phyloP scores from a whole-genome alignment of 2,888 invertebrate species.

The Antheraea yamamai region DNA sequence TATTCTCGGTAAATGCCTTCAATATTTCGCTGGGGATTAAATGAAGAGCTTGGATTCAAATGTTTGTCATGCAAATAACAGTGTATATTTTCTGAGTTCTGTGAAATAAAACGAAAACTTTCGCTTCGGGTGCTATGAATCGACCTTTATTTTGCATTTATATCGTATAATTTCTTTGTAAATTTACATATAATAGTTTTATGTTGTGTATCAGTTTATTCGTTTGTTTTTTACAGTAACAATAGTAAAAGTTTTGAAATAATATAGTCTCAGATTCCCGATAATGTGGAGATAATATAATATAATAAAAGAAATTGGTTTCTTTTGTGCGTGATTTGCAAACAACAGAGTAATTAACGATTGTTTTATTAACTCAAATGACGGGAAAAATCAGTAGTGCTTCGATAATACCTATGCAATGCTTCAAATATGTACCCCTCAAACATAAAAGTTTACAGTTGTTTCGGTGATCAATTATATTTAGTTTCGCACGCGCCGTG shows the following conservation, averaged over 20 bases:
- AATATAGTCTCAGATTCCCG: background rate
- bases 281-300: background rate
- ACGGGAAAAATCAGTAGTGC: background rate
- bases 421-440: background rate
- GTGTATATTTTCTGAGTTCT: slow-evolving; percentile 35
- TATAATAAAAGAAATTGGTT: background rate
- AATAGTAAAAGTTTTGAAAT: background rate
- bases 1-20: slow-evolving; percentile 17
- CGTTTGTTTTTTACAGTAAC: background rate
- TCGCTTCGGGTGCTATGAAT: slow-evolving; percentile 40
- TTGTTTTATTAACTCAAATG: background rate
- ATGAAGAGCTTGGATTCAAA: slow-evolving; percentile 36
- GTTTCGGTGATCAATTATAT: background rate
- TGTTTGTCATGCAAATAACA: slow-evolving; percentile 57
- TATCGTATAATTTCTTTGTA: slow-evolving; percentile 35
- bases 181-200: slow-evolving; percentile 8
- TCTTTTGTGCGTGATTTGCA: background rate
- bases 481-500: background rate
- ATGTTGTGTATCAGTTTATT: background rate
- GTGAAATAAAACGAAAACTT: slow-evolving; percentile 41
- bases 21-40: slow-evolving; percentile 26
- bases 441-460: background rate
- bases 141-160: slow-evolving; percentile 39
- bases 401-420: background rate
- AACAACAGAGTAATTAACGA: background rate